These are phyloP conservation scores for Brachylomia viminalis DNA, from an alignment of 2,888 invertebrate species.

Conservation along the genomic window DNA sequence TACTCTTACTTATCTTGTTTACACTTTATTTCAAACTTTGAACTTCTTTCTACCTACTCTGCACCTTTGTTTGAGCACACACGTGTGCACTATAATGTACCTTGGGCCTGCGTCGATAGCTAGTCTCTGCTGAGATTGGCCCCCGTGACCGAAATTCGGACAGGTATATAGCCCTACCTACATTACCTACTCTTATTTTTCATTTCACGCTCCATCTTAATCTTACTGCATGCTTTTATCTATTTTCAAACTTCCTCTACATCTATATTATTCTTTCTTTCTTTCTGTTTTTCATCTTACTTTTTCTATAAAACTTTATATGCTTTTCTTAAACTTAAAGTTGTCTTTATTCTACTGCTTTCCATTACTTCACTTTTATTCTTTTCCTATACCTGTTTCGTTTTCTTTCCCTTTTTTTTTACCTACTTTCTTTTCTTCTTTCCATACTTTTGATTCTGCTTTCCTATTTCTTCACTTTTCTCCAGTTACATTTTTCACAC, in stretches of 20 bases:
- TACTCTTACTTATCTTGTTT: neutral
- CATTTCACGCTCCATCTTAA: slow-evolving; percentile 6
- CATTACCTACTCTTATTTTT: neutral
- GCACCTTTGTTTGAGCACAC: neutral
- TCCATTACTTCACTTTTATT: neutral
- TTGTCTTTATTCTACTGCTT: slow-evolving; percentile 4
- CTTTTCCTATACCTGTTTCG: neutral
- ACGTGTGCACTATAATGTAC: neutral
- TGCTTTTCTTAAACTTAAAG: neutral
- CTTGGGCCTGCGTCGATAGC: neutral
- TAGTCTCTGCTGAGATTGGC: neutral
- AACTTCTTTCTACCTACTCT: neutral
- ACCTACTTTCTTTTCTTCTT: neutral
- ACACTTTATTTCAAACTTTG: neutral
- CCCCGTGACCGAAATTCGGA: neutral
- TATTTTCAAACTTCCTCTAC: neutral
- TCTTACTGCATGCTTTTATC: slow-evolving; percentile 1
- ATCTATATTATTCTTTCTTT: neutral
- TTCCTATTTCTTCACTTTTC: slow-evolving; percentile 3
- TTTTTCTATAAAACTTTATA: neutral
- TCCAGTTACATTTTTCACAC: neutral
- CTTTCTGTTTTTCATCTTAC: neutral
- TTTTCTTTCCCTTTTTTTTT: slow-evolving; percentile 11
- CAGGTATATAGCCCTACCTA: neutral
- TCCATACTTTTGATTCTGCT: neutral